Evolutionary conservation across 1,140 invertebrate genomes (phyloP).

Genomic region (Cydia fagiglandana): DNA sequence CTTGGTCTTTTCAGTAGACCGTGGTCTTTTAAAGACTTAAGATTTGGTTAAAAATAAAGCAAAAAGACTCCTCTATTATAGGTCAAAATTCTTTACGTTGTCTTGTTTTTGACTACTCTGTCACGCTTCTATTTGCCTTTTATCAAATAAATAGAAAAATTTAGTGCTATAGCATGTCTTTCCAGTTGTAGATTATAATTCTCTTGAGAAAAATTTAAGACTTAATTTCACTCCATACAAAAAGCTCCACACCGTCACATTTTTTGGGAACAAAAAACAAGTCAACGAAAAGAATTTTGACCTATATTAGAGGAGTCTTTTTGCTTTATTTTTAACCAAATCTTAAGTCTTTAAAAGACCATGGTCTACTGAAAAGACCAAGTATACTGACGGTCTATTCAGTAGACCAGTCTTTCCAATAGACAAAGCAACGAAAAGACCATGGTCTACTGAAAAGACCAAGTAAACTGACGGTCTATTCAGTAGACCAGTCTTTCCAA

Average conservation of each 20-base stretch:
- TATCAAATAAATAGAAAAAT: too few species aligned
- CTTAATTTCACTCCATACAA: too few species aligned
- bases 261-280: too few species aligned
- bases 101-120: too few species aligned
- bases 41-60: not conserved
- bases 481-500: not conserved
- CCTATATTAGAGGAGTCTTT: not conserved
- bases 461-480: not conserved
- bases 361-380: constrained; percentile 28
- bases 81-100: too few species aligned
- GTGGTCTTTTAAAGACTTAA: not conserved
- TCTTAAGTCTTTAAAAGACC: not conserved
- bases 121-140: too few species aligned
- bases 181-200: too few species aligned
- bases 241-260: too few species aligned
- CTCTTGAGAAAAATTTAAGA: too few species aligned
- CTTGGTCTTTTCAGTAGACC: constrained; percentile 29
- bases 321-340: not conserved
- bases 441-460: constrained; percentile 28
- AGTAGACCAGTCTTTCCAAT: not conserved
- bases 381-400: not conserved
- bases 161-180: too few species aligned
- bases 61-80: not conserved
- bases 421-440: not conserved
- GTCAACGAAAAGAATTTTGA: too few species aligned